A percentile compares a stretch with the other conserved stretches of the same genome.
Conservation (phyloP, 2,888 invertebrate genomes). For the Penaeus monodon region DNA sequence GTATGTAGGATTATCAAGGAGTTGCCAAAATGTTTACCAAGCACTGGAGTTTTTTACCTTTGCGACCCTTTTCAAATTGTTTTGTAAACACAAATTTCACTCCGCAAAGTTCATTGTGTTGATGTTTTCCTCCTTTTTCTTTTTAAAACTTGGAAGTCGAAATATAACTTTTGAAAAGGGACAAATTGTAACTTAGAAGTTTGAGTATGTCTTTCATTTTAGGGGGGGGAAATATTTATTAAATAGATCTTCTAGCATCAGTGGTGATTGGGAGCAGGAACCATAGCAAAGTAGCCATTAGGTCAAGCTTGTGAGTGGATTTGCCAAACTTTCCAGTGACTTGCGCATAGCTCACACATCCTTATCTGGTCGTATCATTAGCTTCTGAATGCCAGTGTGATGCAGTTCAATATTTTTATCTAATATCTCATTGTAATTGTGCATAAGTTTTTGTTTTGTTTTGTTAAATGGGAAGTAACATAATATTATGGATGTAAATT, state of each 20-base stretch:
- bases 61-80: not conserved
- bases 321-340: conserved; percentile 39
- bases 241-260: not conserved
- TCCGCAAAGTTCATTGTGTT: not conserved
- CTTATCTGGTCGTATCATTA: conserved; percentile 14
- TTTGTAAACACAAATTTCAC: conserved; percentile 26
- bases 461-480: conserved; percentile 14
- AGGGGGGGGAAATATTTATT: not conserved
- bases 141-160: conserved; percentile 26
- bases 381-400: conserved; percentile 40
- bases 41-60: conserved; percentile 19
- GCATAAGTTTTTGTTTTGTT: conserved; percentile 24
- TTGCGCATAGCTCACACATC: conserved; percentile 15
- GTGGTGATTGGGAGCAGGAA: conserved; percentile 4
- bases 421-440: conserved; percentile 30
- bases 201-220: conserved; percentile 19
- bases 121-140: not conserved
- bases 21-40: conserved; percentile 12
- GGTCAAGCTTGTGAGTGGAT: conserved; percentile 16
- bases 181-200: not conserved
- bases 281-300: not conserved
- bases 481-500: conserved; percentile 46
- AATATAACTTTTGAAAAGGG: conserved; percentile 1
- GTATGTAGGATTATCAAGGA: conserved; percentile 2
- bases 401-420: conserved; percentile 51